Evolutionary conservation across 2,888 invertebrate species (phyloP).

Genomic region (Chrysina gloriosa): DNA sequence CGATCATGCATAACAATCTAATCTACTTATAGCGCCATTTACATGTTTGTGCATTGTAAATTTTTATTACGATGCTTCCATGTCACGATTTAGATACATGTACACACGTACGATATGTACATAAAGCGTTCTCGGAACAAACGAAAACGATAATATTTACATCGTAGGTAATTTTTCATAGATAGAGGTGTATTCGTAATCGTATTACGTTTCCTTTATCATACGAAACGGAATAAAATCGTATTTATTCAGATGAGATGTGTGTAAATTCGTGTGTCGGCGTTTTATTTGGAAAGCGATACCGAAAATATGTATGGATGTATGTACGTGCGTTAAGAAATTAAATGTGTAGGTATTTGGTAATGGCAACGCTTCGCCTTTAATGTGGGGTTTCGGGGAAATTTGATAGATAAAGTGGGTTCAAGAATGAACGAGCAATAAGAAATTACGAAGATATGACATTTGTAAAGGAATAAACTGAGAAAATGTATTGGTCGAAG

Average conservation of each 20-base stretch:
- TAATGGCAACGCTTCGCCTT: too few relatives aligned
- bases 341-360: background rate
- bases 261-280: background rate
- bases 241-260: background rate
- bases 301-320: background rate
- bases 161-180: too few relatives aligned
- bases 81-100: background rate
- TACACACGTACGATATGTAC: background rate
- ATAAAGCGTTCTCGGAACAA: background rate
- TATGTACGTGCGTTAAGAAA: background rate
- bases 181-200: too few relatives aligned
- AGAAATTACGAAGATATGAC: background rate
- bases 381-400: too few relatives aligned
- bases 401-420: background rate
- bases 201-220: background rate
- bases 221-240: background rate
- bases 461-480: too few relatives aligned
- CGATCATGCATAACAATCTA: constrained; percentile 26
- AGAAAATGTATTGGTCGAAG: too few relatives aligned
- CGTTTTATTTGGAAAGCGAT: constrained; percentile 1
- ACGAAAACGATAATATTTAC: constrained; percentile 6
- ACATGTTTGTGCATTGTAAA: constrained; percentile 12
- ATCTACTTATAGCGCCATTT: background rate
- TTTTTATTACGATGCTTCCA: constrained; percentile 3
- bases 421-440: background rate